phyloP scores from a whole-genome alignment of 2,113 vertebrate species.

The Sigmodon hispidus region DNA sequence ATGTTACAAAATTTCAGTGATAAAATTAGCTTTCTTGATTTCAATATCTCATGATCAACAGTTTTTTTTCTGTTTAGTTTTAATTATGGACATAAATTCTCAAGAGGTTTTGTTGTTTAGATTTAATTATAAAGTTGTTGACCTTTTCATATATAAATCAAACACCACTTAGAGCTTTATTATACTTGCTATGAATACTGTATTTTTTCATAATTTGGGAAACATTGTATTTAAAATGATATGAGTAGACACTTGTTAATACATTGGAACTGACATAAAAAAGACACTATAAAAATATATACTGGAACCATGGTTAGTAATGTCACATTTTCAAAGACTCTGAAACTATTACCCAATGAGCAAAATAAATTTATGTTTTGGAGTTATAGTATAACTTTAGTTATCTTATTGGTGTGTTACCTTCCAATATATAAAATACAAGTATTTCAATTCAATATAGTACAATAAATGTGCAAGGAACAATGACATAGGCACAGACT shows the following conservation, averaged over 20 bases:
- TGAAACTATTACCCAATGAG: neutral
- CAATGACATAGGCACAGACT: neutral
- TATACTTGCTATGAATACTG: neutral
- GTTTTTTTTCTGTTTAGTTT: constrained; percentile 11
- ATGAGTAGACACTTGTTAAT: neutral
- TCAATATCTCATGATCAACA: neutral
- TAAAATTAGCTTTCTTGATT: constrained; percentile 8
- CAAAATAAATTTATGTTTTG: neutral
- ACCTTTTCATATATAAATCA: neutral
- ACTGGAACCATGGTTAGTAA: neutral
- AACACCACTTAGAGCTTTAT: neutral
- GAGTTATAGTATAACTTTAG: neutral
- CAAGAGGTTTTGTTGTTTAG: constrained; percentile 1
- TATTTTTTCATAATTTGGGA: neutral
- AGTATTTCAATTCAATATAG: neutral
- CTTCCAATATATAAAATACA: neutral
- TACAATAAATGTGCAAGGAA: neutral
- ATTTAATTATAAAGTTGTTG: constrained; percentile 25
- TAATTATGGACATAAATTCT: neutral
- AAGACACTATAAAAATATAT: neutral
- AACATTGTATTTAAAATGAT: neutral
- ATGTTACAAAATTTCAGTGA: neutral
- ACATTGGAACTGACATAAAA: neutral
- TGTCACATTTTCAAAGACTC: neutral
- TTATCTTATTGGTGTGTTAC: neutral